These are phyloP conservation scores for Yponomeuta malinellus DNA, from an alignment of 2,888 invertebrate species.

Conservation along the genomic window DNA sequence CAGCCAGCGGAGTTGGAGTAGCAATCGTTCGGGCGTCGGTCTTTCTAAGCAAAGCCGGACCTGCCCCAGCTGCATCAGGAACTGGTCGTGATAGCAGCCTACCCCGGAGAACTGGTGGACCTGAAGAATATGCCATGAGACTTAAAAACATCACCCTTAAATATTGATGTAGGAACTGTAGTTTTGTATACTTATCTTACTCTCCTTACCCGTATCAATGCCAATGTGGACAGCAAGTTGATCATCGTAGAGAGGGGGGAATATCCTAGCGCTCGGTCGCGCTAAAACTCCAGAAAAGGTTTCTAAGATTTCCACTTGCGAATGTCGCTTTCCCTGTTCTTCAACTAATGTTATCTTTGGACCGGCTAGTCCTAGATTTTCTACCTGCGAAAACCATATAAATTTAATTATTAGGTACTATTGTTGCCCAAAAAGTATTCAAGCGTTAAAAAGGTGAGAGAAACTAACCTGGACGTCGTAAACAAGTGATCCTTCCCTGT, in stretches of 20 bases:
- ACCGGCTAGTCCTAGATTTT: conserved; percentile 76
- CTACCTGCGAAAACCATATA: conserved; percentile 58
- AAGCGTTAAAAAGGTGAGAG: too few species aligned
- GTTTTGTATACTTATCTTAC: background rate
- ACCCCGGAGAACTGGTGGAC: conserved; percentile 78
- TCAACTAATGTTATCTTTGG: conserved; percentile 83
- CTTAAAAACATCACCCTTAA: background rate
- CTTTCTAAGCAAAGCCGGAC: conserved; percentile 80
- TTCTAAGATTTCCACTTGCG: conserved; percentile 83
- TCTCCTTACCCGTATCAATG: conserved; percentile 50
- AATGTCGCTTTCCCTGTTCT: conserved; percentile 81
- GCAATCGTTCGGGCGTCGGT: conserved; percentile 71
- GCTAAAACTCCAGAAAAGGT: conserved; percentile 84
- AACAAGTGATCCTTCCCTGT: conserved; percentile 84
- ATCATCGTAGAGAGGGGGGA: conserved; percentile 88
- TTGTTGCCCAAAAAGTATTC: too few species aligned
- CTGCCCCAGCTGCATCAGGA: conserved; percentile 83
- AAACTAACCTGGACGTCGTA: conserved; percentile 80
- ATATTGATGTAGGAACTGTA: background rate
- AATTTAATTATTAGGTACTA: too few species aligned
- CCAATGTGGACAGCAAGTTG: conserved; percentile 85
- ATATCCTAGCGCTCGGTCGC: conserved; percentile 85
- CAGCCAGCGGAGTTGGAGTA: conserved; percentile 71
- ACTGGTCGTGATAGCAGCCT: conserved; percentile 80
- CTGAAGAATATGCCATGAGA: conserved; percentile 28